Conservation (phyloP, 1,140 invertebrate genomes). For the Apis cerana region DNA sequence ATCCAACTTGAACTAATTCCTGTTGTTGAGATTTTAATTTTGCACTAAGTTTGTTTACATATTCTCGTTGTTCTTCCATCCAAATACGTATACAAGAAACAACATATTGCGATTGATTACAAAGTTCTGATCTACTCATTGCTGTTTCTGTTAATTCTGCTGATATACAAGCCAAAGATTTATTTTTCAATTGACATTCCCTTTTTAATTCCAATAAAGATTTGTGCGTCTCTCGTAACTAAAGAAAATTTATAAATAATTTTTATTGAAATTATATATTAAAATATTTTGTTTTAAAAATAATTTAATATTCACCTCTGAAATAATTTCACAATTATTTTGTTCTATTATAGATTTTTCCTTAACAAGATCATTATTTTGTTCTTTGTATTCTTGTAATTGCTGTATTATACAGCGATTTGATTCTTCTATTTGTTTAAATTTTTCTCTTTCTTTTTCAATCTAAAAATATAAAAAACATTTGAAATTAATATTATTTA, state of each 20-base stretch:
- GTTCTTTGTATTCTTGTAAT: conserved; percentile 68
- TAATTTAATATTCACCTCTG: conserved; percentile 61
- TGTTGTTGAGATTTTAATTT: conserved; percentile 71
- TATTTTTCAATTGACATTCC: conserved; percentile 71
- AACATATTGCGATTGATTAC: conserved; percentile 70
- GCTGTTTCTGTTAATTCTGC: conserved; percentile 69
- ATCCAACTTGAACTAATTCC: conserved; percentile 59
- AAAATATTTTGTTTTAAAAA: neutral
- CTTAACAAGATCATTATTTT: conserved; percentile 65
- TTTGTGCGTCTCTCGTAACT: conserved; percentile 69
- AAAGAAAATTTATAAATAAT: neutral
- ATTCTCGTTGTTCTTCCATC: conserved; percentile 71
- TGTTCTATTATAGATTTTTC: conserved; percentile 69
- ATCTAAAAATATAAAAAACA: conserved; percentile 41
- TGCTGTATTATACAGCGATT: conserved; percentile 66
- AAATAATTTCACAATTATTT: conserved; percentile 69
- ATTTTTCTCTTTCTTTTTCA: conserved; percentile 52
- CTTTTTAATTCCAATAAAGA: conserved; percentile 67
- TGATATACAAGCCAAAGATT: conserved; percentile 68
- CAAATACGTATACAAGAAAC: conserved; percentile 70
- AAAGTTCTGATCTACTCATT: conserved; percentile 69
- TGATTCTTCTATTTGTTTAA: conserved; percentile 61
- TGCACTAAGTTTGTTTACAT: conserved; percentile 55
- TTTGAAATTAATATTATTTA: conserved; percentile 5
- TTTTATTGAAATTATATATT: neutral